Base-by-base conservation (phyloP, 1,140 invertebrate species). In the Stratiolaelaps scimitus region DNA sequence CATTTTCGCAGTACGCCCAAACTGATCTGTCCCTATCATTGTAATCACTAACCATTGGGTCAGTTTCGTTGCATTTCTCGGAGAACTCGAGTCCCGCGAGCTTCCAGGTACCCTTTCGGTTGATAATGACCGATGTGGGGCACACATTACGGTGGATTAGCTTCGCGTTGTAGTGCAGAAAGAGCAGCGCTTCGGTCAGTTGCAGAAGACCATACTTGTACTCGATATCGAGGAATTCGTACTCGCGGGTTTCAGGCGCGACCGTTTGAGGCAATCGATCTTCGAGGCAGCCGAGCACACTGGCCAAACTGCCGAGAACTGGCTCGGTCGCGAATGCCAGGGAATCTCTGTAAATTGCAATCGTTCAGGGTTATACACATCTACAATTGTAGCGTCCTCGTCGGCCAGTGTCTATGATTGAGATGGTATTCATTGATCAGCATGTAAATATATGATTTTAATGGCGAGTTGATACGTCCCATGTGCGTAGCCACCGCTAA, bases 81-180 rank as follows among this genome's bases (percentile, higher is more conserved):
- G 85, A 83, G 78, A 97, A 98, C 73, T 97, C 93, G 46, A 98
- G 82, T 2, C 93, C 92, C 15, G 86, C 86, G 26, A 98, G 80
- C 76, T 97, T 98, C 94, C 94, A 98, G 7, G 88, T 92, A 43
- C 92, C 92, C 53, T 84, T 83, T 72, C 88, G 91, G n/a, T 89
- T 96, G 64, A 97, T 85, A 53, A 98, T 81, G 68, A 98, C 87
- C 69, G 87, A 91, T 68, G 84, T 84, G 4, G 94, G 92, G 76
- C 88, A 93, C 19, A 97, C 83, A 76, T 97, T 97, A 70, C 89
- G 83, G 75, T 98, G 93, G 47, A 96, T 81, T 68, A 87, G 80
- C 73, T 87, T 84, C 67, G 83, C 83, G 26, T 83, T 84, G 74
- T 86, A 85, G 77, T 97, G 93, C 48, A 98, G 79, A 78, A 88